phyloP scores from a whole-genome alignment of 2,888 invertebrate species.

The Cyaniris semiargus region DNA sequence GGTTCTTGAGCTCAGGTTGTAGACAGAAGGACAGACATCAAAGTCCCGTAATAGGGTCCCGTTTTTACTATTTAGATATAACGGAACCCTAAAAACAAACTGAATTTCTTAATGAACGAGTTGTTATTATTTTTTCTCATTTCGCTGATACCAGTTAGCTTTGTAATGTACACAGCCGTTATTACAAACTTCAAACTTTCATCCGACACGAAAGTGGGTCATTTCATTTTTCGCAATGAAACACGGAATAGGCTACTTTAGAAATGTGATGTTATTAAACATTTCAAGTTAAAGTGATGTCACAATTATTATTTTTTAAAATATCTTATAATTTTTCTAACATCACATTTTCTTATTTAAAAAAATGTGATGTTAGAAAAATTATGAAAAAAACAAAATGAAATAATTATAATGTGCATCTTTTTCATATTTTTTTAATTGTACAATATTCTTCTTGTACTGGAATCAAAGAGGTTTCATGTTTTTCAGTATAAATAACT shows the following conservation, averaged over 20 bases:
- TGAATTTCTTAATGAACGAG: slow-evolving; percentile 42
- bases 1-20: too few species aligned
- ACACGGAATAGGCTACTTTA: neutral
- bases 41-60: too few species aligned
- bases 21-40: too few species aligned
- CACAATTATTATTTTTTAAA: too few species aligned
- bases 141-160: slow-evolving; percentile 37
- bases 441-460: neutral
- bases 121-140: slow-evolving; percentile 39
- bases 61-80: too few species aligned
- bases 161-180: slow-evolving; percentile 34
- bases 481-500: neutral
- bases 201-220: slow-evolving; percentile 18
- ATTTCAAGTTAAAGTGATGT: neutral
- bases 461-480: neutral
- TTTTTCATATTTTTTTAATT: neutral
- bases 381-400: neutral
- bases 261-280: neutral
- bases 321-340: too few species aligned
- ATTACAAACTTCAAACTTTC: slow-evolving; percentile 35
- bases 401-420: neutral
- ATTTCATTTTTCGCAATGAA: slow-evolving; percentile 15
- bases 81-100: slow-evolving; percentile 35
- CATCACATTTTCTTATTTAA: too few species aligned
- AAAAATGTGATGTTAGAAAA: too few species aligned